Base-by-base conservation (phyloP, 2,888 invertebrate genomes). In the Beris morrisii region DNA sequence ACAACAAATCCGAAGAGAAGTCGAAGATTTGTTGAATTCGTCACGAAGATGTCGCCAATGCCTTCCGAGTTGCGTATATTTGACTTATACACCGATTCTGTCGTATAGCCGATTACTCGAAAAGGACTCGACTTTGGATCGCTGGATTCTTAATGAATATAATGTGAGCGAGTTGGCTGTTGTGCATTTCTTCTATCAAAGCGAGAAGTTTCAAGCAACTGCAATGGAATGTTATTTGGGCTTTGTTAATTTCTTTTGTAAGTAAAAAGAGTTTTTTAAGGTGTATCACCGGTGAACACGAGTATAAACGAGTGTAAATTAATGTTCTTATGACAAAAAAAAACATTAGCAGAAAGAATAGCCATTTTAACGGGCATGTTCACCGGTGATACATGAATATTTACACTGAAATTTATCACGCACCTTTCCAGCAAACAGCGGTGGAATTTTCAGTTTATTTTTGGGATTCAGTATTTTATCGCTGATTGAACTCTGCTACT, bases 381-480 rank as follows among this genome's bases (percentile, higher is more conserved):
- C 22, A 38, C 38, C 38, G 38, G 38, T 38, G 9, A 38, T 7
- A 38, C 38, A 22, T 38, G 5, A 38, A 38, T 38, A 38, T 38
- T 5, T 38, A 3, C 22, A 22, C 22, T 38, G 1, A 1, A 38
- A 38, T 38, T 38, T 3, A 22, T 22, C 22, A 22, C 22, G 3
- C 22, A 38, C 52, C 13, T 52, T 66, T 66, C 65, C 79, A 90
- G 90, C 90, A 0, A 90, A 88, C 74, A 88, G 88, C 0, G 90
- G 90, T 22, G 91, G 90, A 6, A 80, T 91, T 3, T 81, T 91
- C 0, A 89, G 90, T 0, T 82, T 91, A 0, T 91, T 89, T 76
- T 84, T 90, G 84, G 90, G 91, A 1, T 90, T 91, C 78, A 90
- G 90, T 74, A 85, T 90, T 74, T 82, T 91, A 75, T 90, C 90